phyloP scores from a whole-genome alignment of 1,140 invertebrate genomes.

The Tetramorium parvispinum region DNA sequence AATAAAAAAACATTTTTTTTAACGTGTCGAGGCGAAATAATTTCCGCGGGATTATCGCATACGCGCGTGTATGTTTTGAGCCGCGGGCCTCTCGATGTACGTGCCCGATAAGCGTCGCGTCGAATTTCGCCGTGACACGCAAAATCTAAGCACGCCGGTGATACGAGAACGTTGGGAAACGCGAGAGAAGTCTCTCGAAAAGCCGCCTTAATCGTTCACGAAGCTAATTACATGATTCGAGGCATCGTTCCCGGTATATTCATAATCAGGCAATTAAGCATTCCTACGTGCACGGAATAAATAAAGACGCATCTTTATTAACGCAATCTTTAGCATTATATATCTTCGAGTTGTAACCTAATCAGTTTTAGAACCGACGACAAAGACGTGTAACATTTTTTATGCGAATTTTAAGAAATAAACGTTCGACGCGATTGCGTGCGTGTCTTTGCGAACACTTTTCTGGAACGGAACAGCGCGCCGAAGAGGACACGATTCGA shows the following conservation, averaged over 20 bases:
- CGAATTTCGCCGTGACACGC: conserved; percentile 31
- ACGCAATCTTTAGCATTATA: neutral
- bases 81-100: conserved; percentile 32
- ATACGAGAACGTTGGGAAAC: neutral
- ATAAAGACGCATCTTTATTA: neutral
- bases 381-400: neutral
- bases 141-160: conserved; percentile 2
- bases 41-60: conserved; percentile 15
- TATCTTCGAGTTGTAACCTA: neutral
- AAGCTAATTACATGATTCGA: neutral
- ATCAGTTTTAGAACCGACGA: neutral
- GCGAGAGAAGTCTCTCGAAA: neutral
- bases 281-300: neutral
- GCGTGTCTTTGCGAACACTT: neutral
- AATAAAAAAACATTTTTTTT: neutral
- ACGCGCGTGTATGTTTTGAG: neutral
- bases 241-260: neutral
- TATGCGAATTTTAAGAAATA: neutral
- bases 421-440: neutral
- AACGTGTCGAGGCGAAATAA: neutral
- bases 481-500: conserved; percentile 26
- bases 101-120: conserved; percentile 38
- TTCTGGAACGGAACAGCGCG: neutral
- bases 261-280: neutral
- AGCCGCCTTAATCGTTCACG: neutral